A percentile compares a stretch with the other conserved stretches of the same genome.
Evolutionary conservation across 2,888 invertebrate species (phyloP).

Genomic region (Chaitophorus viminalis): DNA sequence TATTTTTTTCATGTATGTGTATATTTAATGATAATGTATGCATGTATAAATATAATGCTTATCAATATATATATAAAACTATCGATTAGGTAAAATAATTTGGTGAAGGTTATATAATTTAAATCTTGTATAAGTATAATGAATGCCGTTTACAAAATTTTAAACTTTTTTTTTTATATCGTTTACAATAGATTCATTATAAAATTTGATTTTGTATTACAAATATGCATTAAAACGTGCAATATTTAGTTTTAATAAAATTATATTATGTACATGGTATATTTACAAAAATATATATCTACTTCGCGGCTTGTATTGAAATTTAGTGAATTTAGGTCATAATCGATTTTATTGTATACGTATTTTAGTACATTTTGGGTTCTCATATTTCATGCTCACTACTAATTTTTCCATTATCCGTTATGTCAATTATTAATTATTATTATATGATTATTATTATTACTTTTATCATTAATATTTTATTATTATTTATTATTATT

Average conservation of each 20-base stretch:
- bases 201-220: conserved; percentile 11
- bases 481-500: conserved; percentile 44
- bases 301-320: not conserved
- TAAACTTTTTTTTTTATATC: not conserved
- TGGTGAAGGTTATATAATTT: conserved; percentile 54
- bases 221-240: conserved; percentile 34
- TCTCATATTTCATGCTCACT: conserved; percentile 6
- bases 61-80: conserved; percentile 18
- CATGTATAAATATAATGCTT: not conserved
- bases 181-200: not conserved
- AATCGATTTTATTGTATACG: conserved; percentile 21
- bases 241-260: conserved; percentile 32
- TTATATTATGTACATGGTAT: conserved; percentile 14
- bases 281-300: conserved; percentile 3
- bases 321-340: conserved; percentile 37
- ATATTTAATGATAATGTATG: not conserved
- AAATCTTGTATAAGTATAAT: conserved; percentile 41
- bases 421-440: conserved; percentile 54
- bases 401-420: conserved; percentile 42
- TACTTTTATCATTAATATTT: conserved; percentile 39
- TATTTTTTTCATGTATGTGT: not conserved
- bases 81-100: conserved; percentile 37
- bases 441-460: conserved; percentile 30
- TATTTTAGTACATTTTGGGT: conserved; percentile 5
- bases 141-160: conserved; percentile 1